Base-by-base conservation (phyloP, 1,140 invertebrate genomes). In the Calycopis cecrops region DNA sequence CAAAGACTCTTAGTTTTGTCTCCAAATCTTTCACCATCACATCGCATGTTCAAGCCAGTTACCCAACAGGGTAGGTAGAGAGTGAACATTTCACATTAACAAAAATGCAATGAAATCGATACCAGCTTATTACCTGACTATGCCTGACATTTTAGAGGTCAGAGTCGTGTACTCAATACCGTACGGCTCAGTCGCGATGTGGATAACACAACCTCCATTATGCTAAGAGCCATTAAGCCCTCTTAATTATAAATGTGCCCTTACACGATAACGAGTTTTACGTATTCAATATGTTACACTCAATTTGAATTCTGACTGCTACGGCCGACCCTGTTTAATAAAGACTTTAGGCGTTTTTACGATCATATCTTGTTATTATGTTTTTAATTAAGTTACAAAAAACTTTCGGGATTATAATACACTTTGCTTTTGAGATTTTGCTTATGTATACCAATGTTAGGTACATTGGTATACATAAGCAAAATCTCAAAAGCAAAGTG, bases 171-270 rank as follows among this genome's bases (percentile, higher is more conserved):
- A 28, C 21, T 28, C 21, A 6, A 59, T 52, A 50, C 48, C 57
- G 34, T 35, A 57, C 48, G 50, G 57, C 57, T 53, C 14, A 55
- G 52, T 59, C 51, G 56, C 56, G 58, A 53, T 54, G 51, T 59
- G 58, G 62, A 62, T 68, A 67, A 65, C 62, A 47, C 54, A 66
- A 52, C 58, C 54, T 57, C 57, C 48, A 65, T 68, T 67, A 63
- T 59, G 63, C 59, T 59, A 66, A 64, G 42, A 57, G 59, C 61
- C 60, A 71, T 76, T 73, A 77, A 62, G 67, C 59, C 60, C 63
- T 60, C 59, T 71, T 61, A 69, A 74, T 73, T 72, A 73, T 72
- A 67, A 72, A 62, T 54, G 54, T 65, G 54, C 48, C 69, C 69
- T 66, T 64, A 68, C 57, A 73, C 57, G 65, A 60, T 62, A 62